Evolutionary conservation across 2,888 invertebrate species (phyloP).

Genomic region (Leptura quadrifasciata): DNA sequence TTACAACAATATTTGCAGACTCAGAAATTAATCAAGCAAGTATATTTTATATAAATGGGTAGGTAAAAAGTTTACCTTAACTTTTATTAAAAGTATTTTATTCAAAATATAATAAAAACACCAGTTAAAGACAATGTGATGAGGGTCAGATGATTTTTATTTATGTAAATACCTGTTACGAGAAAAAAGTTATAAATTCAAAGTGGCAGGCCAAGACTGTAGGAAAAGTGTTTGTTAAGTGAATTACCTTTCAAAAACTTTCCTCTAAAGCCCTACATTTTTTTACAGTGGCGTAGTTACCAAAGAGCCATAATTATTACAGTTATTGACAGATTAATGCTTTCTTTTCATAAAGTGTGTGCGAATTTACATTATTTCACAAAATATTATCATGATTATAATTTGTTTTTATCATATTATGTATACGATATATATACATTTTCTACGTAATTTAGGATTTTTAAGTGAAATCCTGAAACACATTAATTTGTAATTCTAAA

Average conservation of each 20-base stretch:
- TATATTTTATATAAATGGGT: conserved; percentile 15
- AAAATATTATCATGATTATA: too few relatives aligned
- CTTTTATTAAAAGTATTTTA: background rate
- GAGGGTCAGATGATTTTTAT: background rate
- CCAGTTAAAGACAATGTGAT: background rate
- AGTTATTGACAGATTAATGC: too few relatives aligned
- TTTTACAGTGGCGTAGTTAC: background rate
- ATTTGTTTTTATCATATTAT: too few relatives aligned
- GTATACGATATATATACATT: too few relatives aligned
- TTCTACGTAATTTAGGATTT: too few relatives aligned
- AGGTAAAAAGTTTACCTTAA: conserved; percentile 2
- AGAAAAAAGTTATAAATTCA: background rate
- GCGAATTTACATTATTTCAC: too few relatives aligned
- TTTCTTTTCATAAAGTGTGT: too few relatives aligned
- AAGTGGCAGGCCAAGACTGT: background rate
- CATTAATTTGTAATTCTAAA: too few relatives aligned
- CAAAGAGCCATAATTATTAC: background rate
- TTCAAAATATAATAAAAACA: conserved; percentile 1
- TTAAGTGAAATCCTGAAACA: too few relatives aligned
- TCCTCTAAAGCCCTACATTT: background rate
- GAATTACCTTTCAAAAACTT: background rate
- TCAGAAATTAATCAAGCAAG: background rate
- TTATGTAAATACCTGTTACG: background rate
- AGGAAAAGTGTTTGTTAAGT: background rate
- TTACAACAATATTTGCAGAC: background rate